phyloP scores from a whole-genome alignment of 2,797 vertebrate genomes.

The Sebastes cheni region DNA sequence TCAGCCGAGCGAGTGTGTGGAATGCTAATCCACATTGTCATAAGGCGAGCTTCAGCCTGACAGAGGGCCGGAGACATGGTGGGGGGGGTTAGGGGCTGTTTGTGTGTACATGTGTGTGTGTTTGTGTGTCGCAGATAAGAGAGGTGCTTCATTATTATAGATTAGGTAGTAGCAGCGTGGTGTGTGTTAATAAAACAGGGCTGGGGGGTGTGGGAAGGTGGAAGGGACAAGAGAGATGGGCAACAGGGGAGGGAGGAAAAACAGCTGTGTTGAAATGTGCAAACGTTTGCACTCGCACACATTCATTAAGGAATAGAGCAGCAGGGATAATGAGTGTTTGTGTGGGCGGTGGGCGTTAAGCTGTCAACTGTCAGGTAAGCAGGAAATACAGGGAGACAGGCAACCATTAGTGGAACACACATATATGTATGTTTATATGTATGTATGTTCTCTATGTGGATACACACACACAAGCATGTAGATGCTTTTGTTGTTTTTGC shows the following conservation, averaged over 20 bases:
- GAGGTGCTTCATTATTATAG: conserved; percentile 66
- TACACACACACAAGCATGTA: not conserved
- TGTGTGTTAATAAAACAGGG: conserved; percentile 55
- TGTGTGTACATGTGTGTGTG: conserved; percentile 17
- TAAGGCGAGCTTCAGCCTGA: conserved; percentile 57
- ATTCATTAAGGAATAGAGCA: conserved; percentile 57
- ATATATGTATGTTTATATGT: not conserved
- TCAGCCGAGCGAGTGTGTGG: conserved; percentile 73
- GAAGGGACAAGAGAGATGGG: not conserved
- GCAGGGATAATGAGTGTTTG: conserved; percentile 62
- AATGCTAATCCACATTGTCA: conserved; percentile 80
- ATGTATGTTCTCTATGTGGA: conserved; percentile 1
- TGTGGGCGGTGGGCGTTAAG: conserved; percentile 48
- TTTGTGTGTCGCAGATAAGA: conserved; percentile 48
- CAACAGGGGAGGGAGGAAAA: conserved; percentile 1
- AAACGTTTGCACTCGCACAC: conserved; percentile 52
- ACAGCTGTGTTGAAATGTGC: conserved; percentile 52
- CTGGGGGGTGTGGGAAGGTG: conserved; percentile 4
- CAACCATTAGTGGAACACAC: conserved; percentile 50
- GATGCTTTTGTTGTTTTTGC: not conserved
- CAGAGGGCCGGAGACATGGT: conserved; percentile 45
- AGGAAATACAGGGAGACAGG: conserved; percentile 46
- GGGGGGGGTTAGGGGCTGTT: conserved; percentile 4
- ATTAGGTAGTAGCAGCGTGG: conserved; percentile 50
- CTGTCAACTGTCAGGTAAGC: conserved; percentile 72